Base-by-base conservation (phyloP, 2,797 vertebrate species). In the Anguilla marmorata region DNA sequence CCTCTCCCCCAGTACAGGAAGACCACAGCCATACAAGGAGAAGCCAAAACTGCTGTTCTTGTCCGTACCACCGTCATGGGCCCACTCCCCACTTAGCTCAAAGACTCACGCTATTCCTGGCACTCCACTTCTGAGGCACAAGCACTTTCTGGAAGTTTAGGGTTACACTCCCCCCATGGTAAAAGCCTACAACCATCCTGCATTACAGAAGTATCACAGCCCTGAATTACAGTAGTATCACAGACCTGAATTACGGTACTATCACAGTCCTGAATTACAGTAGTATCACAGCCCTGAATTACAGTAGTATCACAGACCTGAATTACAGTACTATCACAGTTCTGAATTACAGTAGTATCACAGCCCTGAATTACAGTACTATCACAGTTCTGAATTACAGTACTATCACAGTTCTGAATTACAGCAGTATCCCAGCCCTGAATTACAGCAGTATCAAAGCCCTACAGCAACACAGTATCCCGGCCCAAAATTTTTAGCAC, bases 71-170 rank as follows among this genome's bases (percentile, higher is more conserved):
- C 58, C 66, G 27, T 84, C 86, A 84, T 30, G 87, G 85, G 84
- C 69, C 72, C 88, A 41, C 87, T 87, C 85, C 86, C 87, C 89
- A 89, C 90, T 88, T 89, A 86, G 88, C 89, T 90, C 90, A 88
- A 89, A 91, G 90, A 91, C 89, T 89, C 88, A 88, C 89, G 91
- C 95, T 96, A 96, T 96, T 96, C 93, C 94, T 91, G 93, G 94
- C 83, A 87, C 60, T 2, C 87, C 87, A 56, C 60, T 84, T 87
- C 87, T 90, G 86, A 85, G 72, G 85, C 90, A 89, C 84, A 14
- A 86, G 92, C 91, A 93, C 91, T 94, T 94, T 93, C 87, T 85
- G 0, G 86, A 90, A 93, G 90, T 88, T 93, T 96, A 93, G 85
- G 87, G 92, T 96, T 95, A 94, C 95, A 66, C 30, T 2, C 63